phyloP scores from a whole-genome alignment of 2,888 invertebrate species.

The Mongoloraphidia duomilia region DNA sequence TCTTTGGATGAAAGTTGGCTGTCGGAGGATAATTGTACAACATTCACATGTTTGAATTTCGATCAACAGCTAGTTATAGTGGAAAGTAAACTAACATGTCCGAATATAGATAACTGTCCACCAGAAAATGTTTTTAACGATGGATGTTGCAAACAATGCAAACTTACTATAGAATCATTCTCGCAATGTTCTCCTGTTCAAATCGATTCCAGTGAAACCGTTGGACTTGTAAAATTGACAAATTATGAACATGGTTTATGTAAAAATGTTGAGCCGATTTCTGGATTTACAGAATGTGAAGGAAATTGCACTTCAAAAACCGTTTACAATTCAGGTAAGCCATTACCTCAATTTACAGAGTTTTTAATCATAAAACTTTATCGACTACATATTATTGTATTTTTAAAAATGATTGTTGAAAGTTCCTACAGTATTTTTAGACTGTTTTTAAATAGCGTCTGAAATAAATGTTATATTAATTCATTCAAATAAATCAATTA shows the following conservation, averaged over 20 bases:
- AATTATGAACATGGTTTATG: constrained; percentile 43
- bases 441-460: no score
- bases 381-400: no score
- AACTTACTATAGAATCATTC: constrained; percentile 31
- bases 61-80: constrained; percentile 34
- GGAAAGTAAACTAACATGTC: constrained; percentile 41
- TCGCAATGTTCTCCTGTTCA: constrained; percentile 27
- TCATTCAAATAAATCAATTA: no score
- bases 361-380: no score
- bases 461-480: no score
- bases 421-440: no score
- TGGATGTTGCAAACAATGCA: constrained; percentile 56
- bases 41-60: constrained; percentile 38
- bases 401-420: no score
- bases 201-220: constrained; percentile 36
- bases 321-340: constrained; percentile 34
- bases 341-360: no score
- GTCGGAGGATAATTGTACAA: constrained; percentile 45
- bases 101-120: constrained; percentile 45
- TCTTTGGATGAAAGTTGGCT: constrained; percentile 41
- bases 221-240: constrained; percentile 38
- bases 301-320: constrained; percentile 58
- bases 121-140: constrained; percentile 38
- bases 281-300: constrained; percentile 51
- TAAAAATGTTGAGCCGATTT: constrained; percentile 42